Percentiles rank a stretch among this genome's conserved stretches.
These are phyloP conservation scores for Phoronis australis DNA, from an alignment of 2,888 invertebrate species.

Conservation along the genomic window DNA sequence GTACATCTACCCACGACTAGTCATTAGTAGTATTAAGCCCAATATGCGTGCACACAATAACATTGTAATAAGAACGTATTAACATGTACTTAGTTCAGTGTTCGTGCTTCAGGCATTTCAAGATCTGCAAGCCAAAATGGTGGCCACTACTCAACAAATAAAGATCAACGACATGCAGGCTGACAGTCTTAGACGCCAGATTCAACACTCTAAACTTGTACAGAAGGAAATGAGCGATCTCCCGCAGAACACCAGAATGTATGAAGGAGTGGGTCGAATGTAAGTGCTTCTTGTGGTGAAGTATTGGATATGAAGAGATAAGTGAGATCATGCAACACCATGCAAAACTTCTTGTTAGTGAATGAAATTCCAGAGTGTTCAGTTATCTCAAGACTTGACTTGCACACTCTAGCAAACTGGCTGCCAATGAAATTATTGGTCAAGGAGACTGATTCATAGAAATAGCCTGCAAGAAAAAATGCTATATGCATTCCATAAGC, in stretches of 20 bases:
- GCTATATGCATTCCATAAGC: no score
- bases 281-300: conserved; percentile 27
- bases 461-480: no score
- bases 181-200: conserved; percentile 63
- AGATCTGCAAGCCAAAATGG: conserved; percentile 75
- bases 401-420: no score
- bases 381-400: no score
- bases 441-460: no score
- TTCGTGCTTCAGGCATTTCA: conserved; percentile 70
- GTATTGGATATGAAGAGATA: background rate
- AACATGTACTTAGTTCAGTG: no score
- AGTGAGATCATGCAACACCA: background rate
- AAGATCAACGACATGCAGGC: conserved; percentile 74
- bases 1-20: no score
- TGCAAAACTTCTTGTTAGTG: no score
- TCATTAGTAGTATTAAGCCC: no score
- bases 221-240: conserved; percentile 61
- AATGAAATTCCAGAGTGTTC: background rate
- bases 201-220: conserved; percentile 69
- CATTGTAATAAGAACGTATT: no score
- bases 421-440: no score
- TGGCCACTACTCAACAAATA: conserved; percentile 74
- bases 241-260: conserved; percentile 65
- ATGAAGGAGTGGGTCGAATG: conserved; percentile 80
- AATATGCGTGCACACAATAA: no score